A percentile compares a stretch with the other conserved stretches of the same genome.
Evolutionary conservation across 2,797 vertebrate genomes (phyloP).

Genomic region (Xerus rutilus): DNA sequence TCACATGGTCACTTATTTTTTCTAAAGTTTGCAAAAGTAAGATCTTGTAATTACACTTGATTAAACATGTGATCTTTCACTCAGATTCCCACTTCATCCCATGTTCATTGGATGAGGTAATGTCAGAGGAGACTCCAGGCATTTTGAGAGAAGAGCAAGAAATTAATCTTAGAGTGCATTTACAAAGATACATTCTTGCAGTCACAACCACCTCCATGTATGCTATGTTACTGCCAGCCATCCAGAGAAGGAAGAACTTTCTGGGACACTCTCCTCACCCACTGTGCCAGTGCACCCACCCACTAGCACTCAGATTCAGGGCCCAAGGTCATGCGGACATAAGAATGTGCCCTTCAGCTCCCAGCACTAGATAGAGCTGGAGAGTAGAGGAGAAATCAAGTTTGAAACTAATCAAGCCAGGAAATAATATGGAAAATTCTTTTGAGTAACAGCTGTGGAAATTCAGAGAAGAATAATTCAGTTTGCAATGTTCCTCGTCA

Average conservation of each 20-base stretch:
- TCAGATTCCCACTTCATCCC: neutral
- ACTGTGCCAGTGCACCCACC: neutral
- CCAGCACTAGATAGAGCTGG: too few relatives aligned
- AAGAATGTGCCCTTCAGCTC: neutral
- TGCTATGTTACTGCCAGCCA: neutral
- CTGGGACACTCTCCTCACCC: neutral
- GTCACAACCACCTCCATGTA: neutral
- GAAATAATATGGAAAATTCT: neutral
- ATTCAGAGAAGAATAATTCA: neutral
- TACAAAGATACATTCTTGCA: neutral
- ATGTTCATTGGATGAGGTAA: neutral
- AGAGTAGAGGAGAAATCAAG: neutral
- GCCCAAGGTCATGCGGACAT: neutral
- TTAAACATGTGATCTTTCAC: neutral
- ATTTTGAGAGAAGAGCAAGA: neutral
- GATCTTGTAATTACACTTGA: neutral
- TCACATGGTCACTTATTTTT: neutral
- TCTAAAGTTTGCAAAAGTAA: neutral
- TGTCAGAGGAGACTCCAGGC: neutral
- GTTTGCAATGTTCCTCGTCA: neutral
- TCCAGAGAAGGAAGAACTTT: neutral
- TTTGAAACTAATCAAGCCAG: neutral
- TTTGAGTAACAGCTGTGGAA: neutral
- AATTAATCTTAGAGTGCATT: neutral
- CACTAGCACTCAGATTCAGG: neutral